Evolutionary conservation across 2,888 invertebrate genomes (phyloP).

Genomic region (Philaethria dido): DNA sequence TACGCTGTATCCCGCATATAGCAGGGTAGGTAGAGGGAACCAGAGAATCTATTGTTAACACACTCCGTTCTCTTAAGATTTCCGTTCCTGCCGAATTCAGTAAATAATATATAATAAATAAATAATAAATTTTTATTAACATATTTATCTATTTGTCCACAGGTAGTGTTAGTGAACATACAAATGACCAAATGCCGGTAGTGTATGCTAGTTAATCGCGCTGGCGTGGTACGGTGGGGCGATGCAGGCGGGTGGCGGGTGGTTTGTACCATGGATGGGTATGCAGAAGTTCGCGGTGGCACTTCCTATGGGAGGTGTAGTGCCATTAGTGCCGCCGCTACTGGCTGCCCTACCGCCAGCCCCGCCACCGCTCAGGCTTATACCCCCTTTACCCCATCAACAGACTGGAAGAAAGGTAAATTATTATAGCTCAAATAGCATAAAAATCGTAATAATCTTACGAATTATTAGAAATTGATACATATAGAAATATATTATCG

Average conservation of each 20-base stretch:
- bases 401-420: constrained; percentile 71
- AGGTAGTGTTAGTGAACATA: constrained; percentile 69
- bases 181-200: constrained; percentile 50
- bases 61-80: too few relatives aligned
- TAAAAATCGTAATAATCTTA: background rate
- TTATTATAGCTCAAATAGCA: background rate
- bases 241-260: constrained; percentile 79
- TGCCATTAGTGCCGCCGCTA: constrained; percentile 74
- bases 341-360: constrained; percentile 72
- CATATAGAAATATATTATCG: background rate
- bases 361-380: constrained; percentile 71
- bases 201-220: constrained; percentile 66
- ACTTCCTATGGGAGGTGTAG: constrained; percentile 76
- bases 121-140: background rate
- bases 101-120: too few relatives aligned
- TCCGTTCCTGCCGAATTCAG: too few relatives aligned
- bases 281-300: constrained; percentile 80
- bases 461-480: background rate
- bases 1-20: too few relatives aligned
- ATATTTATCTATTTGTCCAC: constrained; percentile 53
- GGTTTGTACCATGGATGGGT: constrained; percentile 78
- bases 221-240: constrained; percentile 83
- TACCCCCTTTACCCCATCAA: constrained; percentile 70
- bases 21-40: too few relatives aligned
- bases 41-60: too few relatives aligned